Evolutionary conservation across 2,113 vertebrate species (phyloP).

Genomic region (Ammospiza caudacuta): DNA sequence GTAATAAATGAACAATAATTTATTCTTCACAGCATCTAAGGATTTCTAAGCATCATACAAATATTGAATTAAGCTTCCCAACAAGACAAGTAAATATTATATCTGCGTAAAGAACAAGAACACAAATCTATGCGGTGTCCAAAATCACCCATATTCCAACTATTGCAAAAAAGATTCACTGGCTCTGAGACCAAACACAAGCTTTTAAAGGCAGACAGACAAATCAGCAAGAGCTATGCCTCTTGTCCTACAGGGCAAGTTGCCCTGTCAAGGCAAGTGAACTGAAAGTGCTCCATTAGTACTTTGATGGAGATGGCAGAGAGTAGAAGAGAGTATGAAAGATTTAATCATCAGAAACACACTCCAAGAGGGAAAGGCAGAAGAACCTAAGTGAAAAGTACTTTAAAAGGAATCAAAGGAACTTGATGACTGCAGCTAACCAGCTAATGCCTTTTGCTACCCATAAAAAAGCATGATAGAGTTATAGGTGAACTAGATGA

Average conservation of each 20-base stretch:
- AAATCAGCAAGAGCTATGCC: not conserved
- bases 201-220: not conserved
- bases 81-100: not conserved
- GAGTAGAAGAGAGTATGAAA: not conserved
- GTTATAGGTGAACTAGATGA: not conserved
- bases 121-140: not conserved
- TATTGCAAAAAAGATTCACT: not conserved
- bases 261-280: not conserved
- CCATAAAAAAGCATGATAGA: not conserved
- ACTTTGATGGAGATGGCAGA: not conserved
- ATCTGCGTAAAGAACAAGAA: not conserved
- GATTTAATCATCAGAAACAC: not conserved
- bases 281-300: not conserved
- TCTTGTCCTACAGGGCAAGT: not conserved
- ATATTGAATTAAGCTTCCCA: constrained; percentile 18
- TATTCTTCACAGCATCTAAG: not conserved
- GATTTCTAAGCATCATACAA: not conserved
- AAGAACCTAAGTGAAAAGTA: not conserved
- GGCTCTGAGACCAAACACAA: not conserved
- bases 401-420: constrained; percentile 22
- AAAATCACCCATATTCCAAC: not conserved
- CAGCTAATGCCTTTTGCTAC: not conserved
- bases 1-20: not conserved
- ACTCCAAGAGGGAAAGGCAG: not conserved
- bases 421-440: not conserved